Conservation (phyloP, 2,113 vertebrate species). For the Epinephelus lanceolatus region DNA sequence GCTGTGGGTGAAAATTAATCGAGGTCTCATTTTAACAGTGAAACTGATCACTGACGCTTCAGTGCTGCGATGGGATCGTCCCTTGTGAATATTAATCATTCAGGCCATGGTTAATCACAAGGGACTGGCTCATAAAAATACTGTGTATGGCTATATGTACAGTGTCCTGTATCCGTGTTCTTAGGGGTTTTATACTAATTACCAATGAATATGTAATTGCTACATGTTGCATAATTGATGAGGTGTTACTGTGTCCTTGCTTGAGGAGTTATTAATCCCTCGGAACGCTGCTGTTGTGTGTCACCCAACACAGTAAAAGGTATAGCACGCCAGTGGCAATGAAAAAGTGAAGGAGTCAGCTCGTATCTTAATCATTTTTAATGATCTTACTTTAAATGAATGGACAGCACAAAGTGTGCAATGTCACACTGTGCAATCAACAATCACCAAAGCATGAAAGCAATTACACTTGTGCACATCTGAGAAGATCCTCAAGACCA, state of each 20-base stretch:
- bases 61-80: background rate
- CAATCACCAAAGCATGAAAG: background rate
- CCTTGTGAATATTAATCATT: constrained; percentile 5
- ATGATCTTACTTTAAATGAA: background rate
- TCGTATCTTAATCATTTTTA: background rate
- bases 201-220: constrained; percentile 17
- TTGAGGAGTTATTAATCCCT: constrained; percentile 12
- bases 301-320: background rate
- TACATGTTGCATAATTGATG: constrained; percentile 44
- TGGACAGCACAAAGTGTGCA: background rate
- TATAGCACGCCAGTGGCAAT: background rate
- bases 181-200: constrained; percentile 32
- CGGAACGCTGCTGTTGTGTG: background rate
- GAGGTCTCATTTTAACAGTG: too few species aligned
- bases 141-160: background rate
- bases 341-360: background rate
- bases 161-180: constrained; percentile 29
- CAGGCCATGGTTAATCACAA: background rate
- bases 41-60: background rate
- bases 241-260: constrained; percentile 4
- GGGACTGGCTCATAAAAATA: background rate
- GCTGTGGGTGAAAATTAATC: background rate
- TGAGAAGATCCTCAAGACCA: too few species aligned
- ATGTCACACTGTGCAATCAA: background rate
- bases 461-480: too few species aligned